phyloP scores from a whole-genome alignment of 1,140 invertebrate genomes.

The Lepidurus arcticus region DNA sequence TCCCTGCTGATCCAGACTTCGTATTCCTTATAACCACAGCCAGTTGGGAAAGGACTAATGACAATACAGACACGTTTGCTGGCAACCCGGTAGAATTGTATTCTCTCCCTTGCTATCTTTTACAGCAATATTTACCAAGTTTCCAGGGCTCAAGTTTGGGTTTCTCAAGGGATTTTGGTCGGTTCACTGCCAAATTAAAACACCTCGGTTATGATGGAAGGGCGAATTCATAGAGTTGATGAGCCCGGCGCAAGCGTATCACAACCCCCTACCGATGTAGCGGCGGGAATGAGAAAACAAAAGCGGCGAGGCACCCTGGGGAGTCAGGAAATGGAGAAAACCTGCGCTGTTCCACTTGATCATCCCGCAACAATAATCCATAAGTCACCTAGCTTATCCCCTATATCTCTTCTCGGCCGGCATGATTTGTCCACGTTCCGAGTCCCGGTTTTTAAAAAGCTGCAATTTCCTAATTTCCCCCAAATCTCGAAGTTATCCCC shows the following conservation, averaged over 20 bases:
- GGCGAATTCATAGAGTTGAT: background rate
- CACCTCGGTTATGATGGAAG: background rate
- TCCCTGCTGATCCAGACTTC: background rate
- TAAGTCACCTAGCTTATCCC: constrained; percentile 19
- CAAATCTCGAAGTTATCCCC: background rate
- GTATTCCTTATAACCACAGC: background rate
- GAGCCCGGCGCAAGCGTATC: background rate
- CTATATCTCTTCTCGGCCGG: background rate
- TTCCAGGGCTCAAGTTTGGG: background rate
- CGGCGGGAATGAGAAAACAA: constrained; percentile 21
- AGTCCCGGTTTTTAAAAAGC: background rate
- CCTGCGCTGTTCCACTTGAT: background rate
- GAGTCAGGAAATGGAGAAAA: constrained; percentile 15
- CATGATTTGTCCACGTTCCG: background rate
- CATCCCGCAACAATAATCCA: background rate
- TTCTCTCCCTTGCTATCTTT: background rate
- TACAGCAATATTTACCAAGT: background rate
- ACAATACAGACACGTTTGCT: background rate
- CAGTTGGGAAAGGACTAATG: background rate
- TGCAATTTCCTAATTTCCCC: background rate
- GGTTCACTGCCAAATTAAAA: background rate
- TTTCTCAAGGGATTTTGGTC: background rate
- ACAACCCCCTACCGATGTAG: background rate
- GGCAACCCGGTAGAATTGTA: background rate
- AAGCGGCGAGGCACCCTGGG: constrained; percentile 16